Evolutionary conservation across 2,888 invertebrate genomes (phyloP).

Genomic region (Aquatica leii): DNA sequence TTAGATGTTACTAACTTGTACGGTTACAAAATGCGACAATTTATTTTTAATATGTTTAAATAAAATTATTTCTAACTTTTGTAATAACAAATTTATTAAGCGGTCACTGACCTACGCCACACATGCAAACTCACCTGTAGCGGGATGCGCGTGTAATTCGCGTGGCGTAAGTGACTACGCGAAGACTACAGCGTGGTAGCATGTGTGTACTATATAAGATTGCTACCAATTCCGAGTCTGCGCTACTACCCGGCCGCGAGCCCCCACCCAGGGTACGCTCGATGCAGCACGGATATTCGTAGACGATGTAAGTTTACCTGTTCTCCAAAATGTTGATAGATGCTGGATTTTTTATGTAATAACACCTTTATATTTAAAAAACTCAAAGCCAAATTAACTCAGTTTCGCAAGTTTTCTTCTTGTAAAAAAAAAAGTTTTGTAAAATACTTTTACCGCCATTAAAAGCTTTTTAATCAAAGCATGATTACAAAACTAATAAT

Average conservation of each 20-base stretch:
- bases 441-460: no score
- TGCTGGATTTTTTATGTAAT: not conserved
- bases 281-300: slow-evolving; percentile 54
- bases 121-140: slow-evolving; percentile 55
- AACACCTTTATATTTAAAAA: not conserved
- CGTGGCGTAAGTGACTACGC: slow-evolving; percentile 63
- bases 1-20: slow-evolving; percentile 3
- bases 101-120: slow-evolving; percentile 56
- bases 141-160: slow-evolving; percentile 62
- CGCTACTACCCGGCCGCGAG: slow-evolving; percentile 47
- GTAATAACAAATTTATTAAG: not conserved
- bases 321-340: slow-evolving; percentile 16
- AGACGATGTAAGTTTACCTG: slow-evolving; percentile 42
- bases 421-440: no score
- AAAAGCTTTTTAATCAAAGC: no score
- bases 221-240: slow-evolving; percentile 55
- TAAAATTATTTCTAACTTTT: not conserved
- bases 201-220: slow-evolving; percentile 65
- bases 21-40: slow-evolving; percentile 15
- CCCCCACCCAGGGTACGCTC: slow-evolving; percentile 54
- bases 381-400: no score
- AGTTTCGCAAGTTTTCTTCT: no score
- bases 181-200: slow-evolving; percentile 63
- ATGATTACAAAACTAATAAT: no score
- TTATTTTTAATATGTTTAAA: not conserved